Evolutionary conservation across 2,888 invertebrate genomes (phyloP).

Genomic region (Heliconius aoede): DNA sequence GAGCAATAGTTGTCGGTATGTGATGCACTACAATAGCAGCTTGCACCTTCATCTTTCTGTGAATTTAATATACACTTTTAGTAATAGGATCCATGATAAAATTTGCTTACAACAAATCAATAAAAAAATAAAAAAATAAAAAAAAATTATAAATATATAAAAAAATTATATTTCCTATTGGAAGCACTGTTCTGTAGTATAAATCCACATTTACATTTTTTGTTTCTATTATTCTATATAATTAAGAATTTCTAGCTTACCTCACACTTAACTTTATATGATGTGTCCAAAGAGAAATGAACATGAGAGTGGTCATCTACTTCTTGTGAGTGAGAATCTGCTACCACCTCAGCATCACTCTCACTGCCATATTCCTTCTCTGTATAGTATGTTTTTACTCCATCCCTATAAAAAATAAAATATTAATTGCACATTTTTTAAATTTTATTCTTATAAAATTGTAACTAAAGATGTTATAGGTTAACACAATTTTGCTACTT

Average conservation of each 20-base stretch:
- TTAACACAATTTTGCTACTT: neutral
- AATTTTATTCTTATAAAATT: neutral
- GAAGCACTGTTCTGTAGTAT: no score
- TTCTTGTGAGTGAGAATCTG: constrained; percentile 67
- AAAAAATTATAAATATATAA: no score
- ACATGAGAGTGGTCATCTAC: constrained; percentile 79
- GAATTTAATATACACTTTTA: constrained; percentile 35
- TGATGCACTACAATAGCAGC: constrained; percentile 90
- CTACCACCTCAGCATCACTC: constrained; percentile 68
- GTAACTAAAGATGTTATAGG: neutral
- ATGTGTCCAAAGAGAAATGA: constrained; percentile 77
- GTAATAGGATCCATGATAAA: neutral
- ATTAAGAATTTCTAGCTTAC: constrained; percentile 54
- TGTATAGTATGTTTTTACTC: constrained; percentile 64
- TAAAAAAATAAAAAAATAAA: no score
- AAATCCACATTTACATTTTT: no score
- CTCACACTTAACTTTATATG: constrained; percentile 78
- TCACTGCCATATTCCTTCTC: constrained; percentile 74
- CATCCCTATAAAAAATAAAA: constrained; percentile 60
- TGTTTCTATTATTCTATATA: neutral
- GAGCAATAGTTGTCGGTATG: constrained; percentile 89
- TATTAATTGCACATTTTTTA: constrained; percentile 23
- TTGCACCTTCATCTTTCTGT: constrained; percentile 83
- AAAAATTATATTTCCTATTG: no score
- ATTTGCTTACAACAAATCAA: no score